phyloP scores from a whole-genome alignment of 2,797 vertebrate genomes.

The Ciconia nigra region DNA sequence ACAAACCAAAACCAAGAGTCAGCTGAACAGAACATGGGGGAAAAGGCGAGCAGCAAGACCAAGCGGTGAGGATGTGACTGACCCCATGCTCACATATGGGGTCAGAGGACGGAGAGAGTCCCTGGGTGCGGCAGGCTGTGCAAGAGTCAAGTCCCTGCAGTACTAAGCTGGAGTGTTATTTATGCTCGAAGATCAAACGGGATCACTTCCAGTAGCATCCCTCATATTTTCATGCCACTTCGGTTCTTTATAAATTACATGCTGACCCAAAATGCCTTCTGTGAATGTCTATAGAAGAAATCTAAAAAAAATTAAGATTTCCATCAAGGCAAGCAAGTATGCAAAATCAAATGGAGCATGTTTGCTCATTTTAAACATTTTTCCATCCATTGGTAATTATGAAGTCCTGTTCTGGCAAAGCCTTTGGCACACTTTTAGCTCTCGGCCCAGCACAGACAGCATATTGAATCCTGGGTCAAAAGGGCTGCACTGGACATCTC shows the following conservation, averaged over 20 bases:
- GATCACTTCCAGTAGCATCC: neutral
- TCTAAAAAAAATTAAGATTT: neutral
- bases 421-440: neutral
- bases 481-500: neutral
- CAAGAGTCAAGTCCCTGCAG: neutral
- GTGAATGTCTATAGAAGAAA: neutral
- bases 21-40: neutral
- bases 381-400: neutral
- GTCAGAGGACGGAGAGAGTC: neutral
- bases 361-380: neutral
- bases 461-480: neutral
- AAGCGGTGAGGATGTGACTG: neutral
- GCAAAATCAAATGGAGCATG: neutral
- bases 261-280: neutral
- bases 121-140: neutral
- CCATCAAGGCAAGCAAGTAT: neutral
- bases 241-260: neutral
- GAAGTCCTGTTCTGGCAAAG: neutral
- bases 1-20: neutral
- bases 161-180: neutral
- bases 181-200: neutral
- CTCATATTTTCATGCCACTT: neutral
- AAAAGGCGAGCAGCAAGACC: accelerated
- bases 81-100: accelerated
- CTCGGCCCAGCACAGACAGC: accelerated